phyloP scores from a whole-genome alignment of 2,888 invertebrate genomes.

The Calameuta pallipes region DNA sequence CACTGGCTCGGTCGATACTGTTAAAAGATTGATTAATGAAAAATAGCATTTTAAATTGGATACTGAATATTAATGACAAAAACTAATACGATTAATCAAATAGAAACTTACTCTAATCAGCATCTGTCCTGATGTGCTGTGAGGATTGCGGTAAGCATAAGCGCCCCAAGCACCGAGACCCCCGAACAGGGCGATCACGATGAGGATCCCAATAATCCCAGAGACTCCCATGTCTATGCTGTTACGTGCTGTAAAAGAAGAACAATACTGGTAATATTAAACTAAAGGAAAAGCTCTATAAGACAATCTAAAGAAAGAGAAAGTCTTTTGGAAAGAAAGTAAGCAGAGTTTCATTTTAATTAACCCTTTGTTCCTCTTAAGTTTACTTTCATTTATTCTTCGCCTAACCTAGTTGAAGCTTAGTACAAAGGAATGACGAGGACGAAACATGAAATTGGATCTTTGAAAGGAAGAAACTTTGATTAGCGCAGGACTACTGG shows the following conservation, averaged over 20 bases:
- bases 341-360: too few relatives aligned
- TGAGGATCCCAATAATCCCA: conserved; percentile 76
- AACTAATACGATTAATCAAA: neutral
- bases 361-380: too few relatives aligned
- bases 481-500: too few relatives aligned
- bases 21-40: conserved; percentile 48
- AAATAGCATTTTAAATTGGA: neutral
- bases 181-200: conserved; percentile 76
- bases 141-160: conserved; percentile 97
- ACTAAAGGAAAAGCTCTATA: neutral
- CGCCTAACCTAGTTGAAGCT: too few relatives aligned
- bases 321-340: neutral
- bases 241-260: conserved; percentile 41
- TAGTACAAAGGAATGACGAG: too few relatives aligned
- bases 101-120: conserved; percentile 86
- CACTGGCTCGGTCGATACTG: conserved; percentile 96
- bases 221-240: conserved; percentile 69
- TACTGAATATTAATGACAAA: conserved; percentile 1
- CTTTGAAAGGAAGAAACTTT: too few relatives aligned
- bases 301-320: too few relatives aligned
- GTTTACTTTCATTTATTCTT: too few relatives aligned
- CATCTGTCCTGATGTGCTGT: conserved; percentile 94
- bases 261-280: neutral
- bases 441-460: too few relatives aligned
- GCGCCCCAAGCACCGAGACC: conserved; percentile 83